These are phyloP conservation scores for Arenicola marina DNA, from an alignment of 2,888 invertebrate species.

Conservation along the genomic window DNA sequence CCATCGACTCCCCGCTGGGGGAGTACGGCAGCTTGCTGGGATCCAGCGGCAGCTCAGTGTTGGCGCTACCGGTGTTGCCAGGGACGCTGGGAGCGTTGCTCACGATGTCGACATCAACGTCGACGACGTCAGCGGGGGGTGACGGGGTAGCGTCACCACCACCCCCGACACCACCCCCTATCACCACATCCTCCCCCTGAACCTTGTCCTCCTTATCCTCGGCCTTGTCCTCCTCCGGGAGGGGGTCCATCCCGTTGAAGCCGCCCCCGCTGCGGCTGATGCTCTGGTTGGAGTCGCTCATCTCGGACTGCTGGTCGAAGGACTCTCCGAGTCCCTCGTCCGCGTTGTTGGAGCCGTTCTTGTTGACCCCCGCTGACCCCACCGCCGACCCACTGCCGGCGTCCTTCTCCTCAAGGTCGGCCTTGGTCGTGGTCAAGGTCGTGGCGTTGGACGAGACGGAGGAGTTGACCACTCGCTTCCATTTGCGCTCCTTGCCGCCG, in stretches of 20 bases:
- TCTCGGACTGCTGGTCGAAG: constrained; percentile 36
- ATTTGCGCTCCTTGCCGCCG: neutral
- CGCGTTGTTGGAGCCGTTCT: neutral
- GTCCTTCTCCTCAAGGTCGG: neutral
- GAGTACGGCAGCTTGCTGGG: neutral
- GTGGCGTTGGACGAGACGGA: too few relatives aligned
- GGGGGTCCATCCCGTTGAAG: neutral
- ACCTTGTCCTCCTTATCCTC: neutral
- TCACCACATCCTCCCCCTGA: neutral
- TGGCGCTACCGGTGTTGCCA: too few relatives aligned
- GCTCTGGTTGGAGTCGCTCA: constrained; percentile 25
- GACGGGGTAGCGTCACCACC: neutral
- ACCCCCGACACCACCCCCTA: neutral
- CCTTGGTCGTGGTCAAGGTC: too few relatives aligned
- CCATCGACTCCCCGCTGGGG: neutral
- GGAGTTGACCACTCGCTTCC: too few relatives aligned
- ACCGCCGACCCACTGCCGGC: too few relatives aligned
- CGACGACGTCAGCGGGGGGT: neutral
- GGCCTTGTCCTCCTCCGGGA: neutral
- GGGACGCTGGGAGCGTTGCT: too few relatives aligned
- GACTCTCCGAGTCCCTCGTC: constrained; percentile 41
- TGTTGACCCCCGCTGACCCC: too few relatives aligned
- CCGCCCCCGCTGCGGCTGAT: neutral
- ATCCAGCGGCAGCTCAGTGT: too few relatives aligned
- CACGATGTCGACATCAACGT: too few relatives aligned